Percentiles rank a stretch among this genome's conserved stretches.
Conservation (phyloP, 2,888 invertebrate genomes). For the Aphodius sticticus region DNA sequence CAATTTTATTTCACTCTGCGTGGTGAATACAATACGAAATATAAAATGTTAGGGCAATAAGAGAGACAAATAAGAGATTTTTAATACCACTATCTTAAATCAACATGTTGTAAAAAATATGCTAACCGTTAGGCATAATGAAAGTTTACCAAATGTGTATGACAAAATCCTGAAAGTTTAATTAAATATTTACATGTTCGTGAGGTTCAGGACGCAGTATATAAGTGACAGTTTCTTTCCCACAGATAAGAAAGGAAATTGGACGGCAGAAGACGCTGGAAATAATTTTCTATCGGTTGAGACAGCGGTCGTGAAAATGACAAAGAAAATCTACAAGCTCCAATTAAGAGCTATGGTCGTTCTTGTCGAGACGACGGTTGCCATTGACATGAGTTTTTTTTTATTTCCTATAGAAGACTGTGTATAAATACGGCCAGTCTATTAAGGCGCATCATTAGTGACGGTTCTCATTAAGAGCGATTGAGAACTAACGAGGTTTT, state of each 20-base stretch:
- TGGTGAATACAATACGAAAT: too few species aligned
- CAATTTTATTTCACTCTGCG: too few species aligned
- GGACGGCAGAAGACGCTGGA: neutral
- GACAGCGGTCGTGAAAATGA: constrained; percentile 22
- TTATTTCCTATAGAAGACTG: neutral
- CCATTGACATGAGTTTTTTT: neutral
- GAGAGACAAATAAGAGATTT: too few species aligned
- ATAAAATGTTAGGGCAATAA: too few species aligned
- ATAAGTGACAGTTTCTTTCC: constrained; percentile 19
- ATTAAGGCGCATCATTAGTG: neutral
- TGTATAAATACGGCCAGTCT: neutral
- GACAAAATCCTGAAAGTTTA: neutral
- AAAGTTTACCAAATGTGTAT: too few species aligned
- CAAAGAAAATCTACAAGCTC: constrained; percentile 30
- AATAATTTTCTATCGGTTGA: neutral
- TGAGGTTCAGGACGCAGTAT: neutral
- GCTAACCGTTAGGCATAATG: too few species aligned
- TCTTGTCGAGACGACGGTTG: constrained; percentile 21
- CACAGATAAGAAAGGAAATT: neutral
- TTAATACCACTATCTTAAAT: too few species aligned
- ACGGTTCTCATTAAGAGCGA: neutral
- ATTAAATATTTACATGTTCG: neutral
- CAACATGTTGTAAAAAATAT: too few species aligned
- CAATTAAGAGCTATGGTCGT: constrained; percentile 28
- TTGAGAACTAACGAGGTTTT: neutral